Evolutionary conservation across 2,888 invertebrate species (phyloP).

Genomic region (Oligia latruncula): DNA sequence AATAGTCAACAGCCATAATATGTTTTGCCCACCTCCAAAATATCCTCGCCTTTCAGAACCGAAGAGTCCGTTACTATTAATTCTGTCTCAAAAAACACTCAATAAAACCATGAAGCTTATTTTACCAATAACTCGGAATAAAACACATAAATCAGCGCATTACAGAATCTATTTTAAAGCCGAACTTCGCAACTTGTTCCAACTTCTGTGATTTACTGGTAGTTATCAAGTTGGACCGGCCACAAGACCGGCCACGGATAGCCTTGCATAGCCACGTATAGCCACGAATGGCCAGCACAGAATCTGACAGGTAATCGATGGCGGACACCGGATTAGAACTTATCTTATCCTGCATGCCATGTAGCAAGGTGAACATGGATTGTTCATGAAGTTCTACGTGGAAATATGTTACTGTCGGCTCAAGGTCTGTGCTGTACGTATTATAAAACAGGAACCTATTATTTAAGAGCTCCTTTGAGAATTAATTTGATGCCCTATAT

Average conservation of each 20-base stretch:
- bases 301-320: constrained; percentile 61
- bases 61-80: no score
- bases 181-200: constrained; percentile 36
- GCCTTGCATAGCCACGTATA: neutral
- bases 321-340: constrained; percentile 23
- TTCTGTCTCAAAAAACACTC: neutral
- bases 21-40: neutral
- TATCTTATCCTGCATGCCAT: constrained; percentile 18
- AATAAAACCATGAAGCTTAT: neutral
- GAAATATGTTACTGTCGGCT: neutral
- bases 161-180: constrained; percentile 48
- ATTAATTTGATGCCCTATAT: neutral
- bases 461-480: constrained; percentile 1
- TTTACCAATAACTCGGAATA: neutral
- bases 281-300: neutral
- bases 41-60: neutral
- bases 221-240: constrained; percentile 42
- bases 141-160: constrained; percentile 42
- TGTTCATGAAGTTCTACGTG: neutral
- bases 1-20: no score
- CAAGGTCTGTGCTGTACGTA: neutral
- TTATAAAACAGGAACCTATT: neutral
- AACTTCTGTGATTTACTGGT: constrained; percentile 50
- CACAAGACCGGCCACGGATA: constrained; percentile 22
- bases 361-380: constrained; percentile 11